A percentile compares a stretch with the other conserved stretches of the same genome.
Evolutionary conservation across 2,888 invertebrate species (phyloP).

Genomic region (Peribatodes rhomboidaria): DNA sequence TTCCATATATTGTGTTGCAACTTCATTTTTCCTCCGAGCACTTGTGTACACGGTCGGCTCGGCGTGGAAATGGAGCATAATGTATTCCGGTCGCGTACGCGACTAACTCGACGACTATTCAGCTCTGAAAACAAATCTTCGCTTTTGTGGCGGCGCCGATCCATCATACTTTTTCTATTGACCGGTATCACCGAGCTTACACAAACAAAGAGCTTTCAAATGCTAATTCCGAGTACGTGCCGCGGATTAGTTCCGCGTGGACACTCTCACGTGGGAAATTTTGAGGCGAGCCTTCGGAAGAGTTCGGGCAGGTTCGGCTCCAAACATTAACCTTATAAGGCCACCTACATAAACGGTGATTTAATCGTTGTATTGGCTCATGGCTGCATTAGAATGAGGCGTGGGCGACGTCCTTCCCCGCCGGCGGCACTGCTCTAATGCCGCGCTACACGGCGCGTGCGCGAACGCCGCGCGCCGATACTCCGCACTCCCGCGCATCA

Average conservation of each 20-base stretch:
- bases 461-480: conserved; percentile 56
- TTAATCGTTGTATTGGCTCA: conserved; percentile 79
- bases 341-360: conserved; percentile 84
- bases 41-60: conserved; percentile 58
- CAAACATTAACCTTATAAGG: conserved; percentile 85
- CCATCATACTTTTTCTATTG: conserved; percentile 84
- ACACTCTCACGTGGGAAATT: conserved; percentile 74
- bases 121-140: conserved; percentile 82
- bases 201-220: conserved; percentile 84
- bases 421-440: conserved; percentile 65
- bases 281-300: conserved; percentile 34
- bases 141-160: conserved; percentile 75
- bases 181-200: conserved; percentile 77
- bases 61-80: conserved; percentile 58
- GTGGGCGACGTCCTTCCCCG: conserved; percentile 81
- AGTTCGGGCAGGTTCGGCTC: conserved; percentile 51
- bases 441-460: conserved; percentile 65
- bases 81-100: conserved; percentile 79
- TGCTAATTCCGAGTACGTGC: conserved; percentile 83
- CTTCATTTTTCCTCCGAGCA: conserved; percentile 56
- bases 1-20: conserved; percentile 57
- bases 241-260: conserved; percentile 76
- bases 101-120: conserved; percentile 78
- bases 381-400: conserved; percentile 65
- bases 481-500: conserved; percentile 68